Base-by-base conservation (phyloP, 2,888 invertebrate genomes). In the Serrognathus titanus region DNA sequence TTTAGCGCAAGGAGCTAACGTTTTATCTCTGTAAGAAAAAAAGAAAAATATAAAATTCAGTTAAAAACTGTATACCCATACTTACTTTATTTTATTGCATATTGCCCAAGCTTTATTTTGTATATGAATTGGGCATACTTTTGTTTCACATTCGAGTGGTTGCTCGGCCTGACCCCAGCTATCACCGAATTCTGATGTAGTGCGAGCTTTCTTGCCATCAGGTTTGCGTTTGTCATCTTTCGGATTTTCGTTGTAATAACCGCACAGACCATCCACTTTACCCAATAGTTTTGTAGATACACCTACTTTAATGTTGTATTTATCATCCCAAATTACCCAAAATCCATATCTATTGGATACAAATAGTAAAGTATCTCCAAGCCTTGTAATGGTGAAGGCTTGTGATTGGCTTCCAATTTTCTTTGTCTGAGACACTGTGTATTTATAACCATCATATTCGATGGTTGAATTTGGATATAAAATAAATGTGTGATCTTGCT, bases 251-350 rank as follows among this genome's bases (percentile, higher is more conserved):
- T 90, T 89, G 73, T 85, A 90, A 57, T 83, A 86, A 1, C 93
- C 93, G 71, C 93, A 94, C 8, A 93, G 77, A 0, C 93, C 93
- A 67, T 90, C 89, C 0, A 92, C 86, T 41, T 82, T 80, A 7
- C 83, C 81, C 57, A 79, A 73, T 63, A 86, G 79, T 64, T 83
- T 83, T 51, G 84, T 83, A 0, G 83, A 81, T 48, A 91, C 87
- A 60, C 88, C 89, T 63, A 93, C 81, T 75, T 87, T 89, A 0
- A 73, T 70, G 7, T 86, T 85, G 2, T 86, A 86, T 52, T 85
- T 83, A 3, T 81, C 80, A 68, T 85, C 87, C 78, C 89, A 89
- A 1, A 86, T 81, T 1, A 91, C 83, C 78, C 87, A 89, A 71
- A 90, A 91, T 52, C 88, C 87, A 66, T 89, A 87, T 55, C 81